Evolutionary conservation across 2,888 invertebrate genomes (phyloP), one percentile per base, ranked within the genome.

Genomic region (Hedychridium roseum): DNA sequence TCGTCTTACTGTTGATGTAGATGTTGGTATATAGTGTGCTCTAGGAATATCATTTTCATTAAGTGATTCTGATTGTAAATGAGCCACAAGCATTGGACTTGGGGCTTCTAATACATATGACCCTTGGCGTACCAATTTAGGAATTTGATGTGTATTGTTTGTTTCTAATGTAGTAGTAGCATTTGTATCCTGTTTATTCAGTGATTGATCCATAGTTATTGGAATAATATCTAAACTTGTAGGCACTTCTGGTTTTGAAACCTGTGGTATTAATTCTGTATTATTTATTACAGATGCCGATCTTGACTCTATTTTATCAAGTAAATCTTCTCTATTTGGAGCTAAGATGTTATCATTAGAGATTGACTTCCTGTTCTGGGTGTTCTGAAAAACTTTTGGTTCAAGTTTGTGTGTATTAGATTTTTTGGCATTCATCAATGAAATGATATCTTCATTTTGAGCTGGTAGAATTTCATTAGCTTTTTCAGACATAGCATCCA

Each of bases 41-140:
- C 21, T 44, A 6, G 55, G 36, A 42, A 43, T 37, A 39, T 59
- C 55, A 26, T 48, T 52, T 3, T 55, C 37, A 31, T 49, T 55
- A 7, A 17, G 38, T 2, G 62, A 37, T 43, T 66, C 66, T 81
- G 82, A 54, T 71, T 86, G 82, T 35, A 88, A 79, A 66, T 86
- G 85, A 6, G 87, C 87, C 16, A 88, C 70, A 5, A 93, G 82
- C 54, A 87, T 86, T 1, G 90, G 90, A 68, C 92, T 91, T 0
- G 93, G 92, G 15, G 84, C 81, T 0, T 91, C 86, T 35, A 93
- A 77, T 1, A 90, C 89, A 68, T 92, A 93, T 0, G 93, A 93
- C 52, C 88, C 86, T 67, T 90, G 89, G 39, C 92, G 82, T 7
- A 87, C 81, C 43, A 90, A 74, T 57, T 80, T 78, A 3, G 82